Conservation (phyloP, 2,888 invertebrate species). For the Ametastegia equiseti region DNA sequence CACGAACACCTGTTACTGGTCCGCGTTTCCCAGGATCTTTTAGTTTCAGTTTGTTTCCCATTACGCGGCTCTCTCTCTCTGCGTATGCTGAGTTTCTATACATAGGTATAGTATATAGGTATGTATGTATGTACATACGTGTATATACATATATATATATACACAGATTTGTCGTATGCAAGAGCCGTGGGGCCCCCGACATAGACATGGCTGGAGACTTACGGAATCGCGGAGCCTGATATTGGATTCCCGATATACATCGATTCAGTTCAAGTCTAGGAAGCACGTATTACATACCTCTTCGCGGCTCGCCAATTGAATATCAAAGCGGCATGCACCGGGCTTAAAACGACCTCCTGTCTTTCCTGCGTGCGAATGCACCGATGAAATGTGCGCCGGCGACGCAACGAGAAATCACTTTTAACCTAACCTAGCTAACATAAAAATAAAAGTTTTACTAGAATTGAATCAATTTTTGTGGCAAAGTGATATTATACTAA, state of each 20-base stretch:
- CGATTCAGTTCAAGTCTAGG: slow-evolving; percentile 32
- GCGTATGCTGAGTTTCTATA: no score
- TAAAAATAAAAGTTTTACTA: no score
- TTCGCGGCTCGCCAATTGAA: slow-evolving; percentile 43
- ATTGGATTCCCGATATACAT: slow-evolving; percentile 31
- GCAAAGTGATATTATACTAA: no score
- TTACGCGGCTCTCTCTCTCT: not conserved
- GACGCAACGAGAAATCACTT: not conserved
- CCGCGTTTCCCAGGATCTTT: not conserved
- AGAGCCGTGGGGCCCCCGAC: not conserved
- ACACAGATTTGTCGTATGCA: no score
- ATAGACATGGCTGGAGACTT: not conserved
- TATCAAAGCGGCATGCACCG: slow-evolving; percentile 39
- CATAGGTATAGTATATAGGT: not conserved
- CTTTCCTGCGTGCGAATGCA: not conserved
- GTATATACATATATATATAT: not conserved
- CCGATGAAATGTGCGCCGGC: slow-evolving; percentile 18
- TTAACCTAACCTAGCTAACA: no score
- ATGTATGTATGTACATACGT: not conserved
- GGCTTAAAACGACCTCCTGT: slow-evolving; percentile 35
- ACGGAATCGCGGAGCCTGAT: not conserved
- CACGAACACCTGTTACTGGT: slow-evolving; percentile 41
- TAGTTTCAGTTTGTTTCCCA: slow-evolving; percentile 17
- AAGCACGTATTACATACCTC: slow-evolving; percentile 46
- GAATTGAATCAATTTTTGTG: no score